Evolutionary conservation across 2,797 vertebrate genomes (phyloP).

Genomic region (Euthynnus affinis): DNA sequence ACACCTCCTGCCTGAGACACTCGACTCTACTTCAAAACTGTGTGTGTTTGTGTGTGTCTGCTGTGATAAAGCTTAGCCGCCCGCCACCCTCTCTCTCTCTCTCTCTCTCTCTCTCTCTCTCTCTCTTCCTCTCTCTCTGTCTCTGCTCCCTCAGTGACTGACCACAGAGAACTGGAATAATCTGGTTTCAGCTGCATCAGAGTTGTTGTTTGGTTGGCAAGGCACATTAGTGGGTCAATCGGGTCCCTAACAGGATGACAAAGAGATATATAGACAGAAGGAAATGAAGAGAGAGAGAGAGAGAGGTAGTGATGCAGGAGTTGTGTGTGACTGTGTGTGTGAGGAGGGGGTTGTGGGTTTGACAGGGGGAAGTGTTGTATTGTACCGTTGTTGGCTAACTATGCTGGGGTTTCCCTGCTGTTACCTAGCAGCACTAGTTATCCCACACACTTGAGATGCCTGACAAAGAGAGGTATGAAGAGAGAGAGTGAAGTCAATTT

Average conservation of each 20-base stretch:
- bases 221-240: slow-evolving; percentile 73
- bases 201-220: slow-evolving; percentile 78
- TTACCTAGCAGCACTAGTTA: slow-evolving; percentile 52
- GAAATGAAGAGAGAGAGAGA: slow-evolving; percentile 44
- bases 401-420: slow-evolving; percentile 35
- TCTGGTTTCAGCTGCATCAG: slow-evolving; percentile 79
- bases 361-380: slow-evolving; percentile 20
- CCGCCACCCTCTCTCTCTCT: slow-evolving; percentile 48
- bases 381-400: slow-evolving; percentile 22
- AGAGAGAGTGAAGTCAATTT: neutral
- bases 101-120: slow-evolving; percentile 38
- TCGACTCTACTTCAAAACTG: slow-evolving; percentile 45
- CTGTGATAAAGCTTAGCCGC: slow-evolving; percentile 61
- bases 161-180: slow-evolving; percentile 79
- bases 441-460: slow-evolving; percentile 1
- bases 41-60: slow-evolving; percentile 30
- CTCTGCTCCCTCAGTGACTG: slow-evolving; percentile 55
- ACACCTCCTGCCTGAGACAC: slow-evolving; percentile 50
- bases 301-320: slow-evolving; percentile 4
- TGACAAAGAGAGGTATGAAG: slow-evolving; percentile 17
- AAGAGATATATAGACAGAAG: slow-evolving; percentile 53
- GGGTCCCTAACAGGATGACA: slow-evolving; percentile 52
- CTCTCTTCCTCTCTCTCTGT: slow-evolving; percentile 40
- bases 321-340: slow-evolving; percentile 8
- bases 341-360: neutral